Evolutionary conservation across 2,888 invertebrate species (phyloP), one percentile per base, ranked within the genome.

Genomic region (Sympetrum striolatum): DNA sequence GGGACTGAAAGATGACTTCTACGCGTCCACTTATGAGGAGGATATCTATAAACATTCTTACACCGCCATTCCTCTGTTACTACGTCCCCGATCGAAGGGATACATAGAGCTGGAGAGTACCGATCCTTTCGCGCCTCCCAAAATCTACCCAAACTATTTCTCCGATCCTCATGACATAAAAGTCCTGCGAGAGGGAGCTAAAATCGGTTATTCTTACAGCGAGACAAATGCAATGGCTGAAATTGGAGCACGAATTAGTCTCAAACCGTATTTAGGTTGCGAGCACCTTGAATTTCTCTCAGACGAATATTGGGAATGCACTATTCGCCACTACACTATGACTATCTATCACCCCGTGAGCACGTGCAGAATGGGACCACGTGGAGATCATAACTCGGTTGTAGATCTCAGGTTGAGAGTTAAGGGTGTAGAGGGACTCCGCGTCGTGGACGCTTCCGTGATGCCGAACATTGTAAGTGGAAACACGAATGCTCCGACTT

Each of bases 141-240:
- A 96, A n/a, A 98, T 99, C 91, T 96, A 97, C 93, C 97, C 99
- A 0, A 99, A 99, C 93, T 99, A 99, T 93, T 96, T 99, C 92
- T 94, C 96, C 25, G 97, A 98, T 90, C 96, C 97, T 31, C 94
- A 96, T 91, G 99, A 99, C 92, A 95, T 97, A 91, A 96, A 96
- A 91, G 96, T 96, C 0, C 93, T 98, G 80, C 95, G 98, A 0
- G 98, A 98, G 94, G 98, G 98, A 0, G 97, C 97, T 0, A 98
- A 98, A 94, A 96, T 98, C 35, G 97, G 96, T 0, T 95, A 98
- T 0, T 96, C 97, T 0, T 93, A 98, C 22, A 97, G 97, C 12
- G 95, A 96, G 92, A 98, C 98, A 0, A 95, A 96, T 81, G 96
- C 98, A 0, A 97, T 98, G 93, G 95, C 96, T 92, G 94, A 95